Evolutionary conservation across 2,113 vertebrate species (phyloP).

Genomic region (Agelaius phoeniceus): DNA sequence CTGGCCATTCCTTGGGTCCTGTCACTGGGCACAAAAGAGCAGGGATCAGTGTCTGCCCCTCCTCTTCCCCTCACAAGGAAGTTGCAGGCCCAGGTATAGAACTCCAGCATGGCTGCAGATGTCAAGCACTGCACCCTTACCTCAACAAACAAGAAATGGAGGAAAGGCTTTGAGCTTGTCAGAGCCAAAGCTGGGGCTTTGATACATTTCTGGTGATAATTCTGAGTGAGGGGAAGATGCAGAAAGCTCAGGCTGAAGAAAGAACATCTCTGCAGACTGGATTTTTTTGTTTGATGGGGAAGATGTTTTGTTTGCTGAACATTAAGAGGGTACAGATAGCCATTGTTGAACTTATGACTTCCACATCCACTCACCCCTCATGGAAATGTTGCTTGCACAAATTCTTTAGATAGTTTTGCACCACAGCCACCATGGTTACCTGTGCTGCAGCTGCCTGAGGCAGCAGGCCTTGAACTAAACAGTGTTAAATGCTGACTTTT

Average conservation of each 20-base stretch:
- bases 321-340: not conserved
- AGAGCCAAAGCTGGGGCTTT: not conserved
- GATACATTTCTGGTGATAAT: not conserved
- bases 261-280: accelerated
- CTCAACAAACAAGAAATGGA: not conserved
- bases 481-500: not conserved
- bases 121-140: not conserved
- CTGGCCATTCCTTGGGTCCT: not conserved
- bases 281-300: not conserved
- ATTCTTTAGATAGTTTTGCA: not conserved
- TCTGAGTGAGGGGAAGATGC: not conserved
- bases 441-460: not conserved
- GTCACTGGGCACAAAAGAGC: not conserved
- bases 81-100: not conserved
- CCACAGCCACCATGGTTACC: not conserved
- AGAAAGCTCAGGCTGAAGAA: not conserved
- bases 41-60: not conserved
- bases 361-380: not conserved
- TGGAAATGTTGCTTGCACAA: not conserved
- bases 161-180: not conserved
- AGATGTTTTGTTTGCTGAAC: not conserved
- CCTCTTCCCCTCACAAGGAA: not conserved
- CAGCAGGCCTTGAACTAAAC: not conserved
- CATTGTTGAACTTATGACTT: not conserved
- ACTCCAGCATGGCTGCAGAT: not conserved